A percentile compares a stretch with the other conserved stretches of the same genome.
Conservation (phyloP, 2,888 invertebrate species). For the Chironomus tentans region DNA sequence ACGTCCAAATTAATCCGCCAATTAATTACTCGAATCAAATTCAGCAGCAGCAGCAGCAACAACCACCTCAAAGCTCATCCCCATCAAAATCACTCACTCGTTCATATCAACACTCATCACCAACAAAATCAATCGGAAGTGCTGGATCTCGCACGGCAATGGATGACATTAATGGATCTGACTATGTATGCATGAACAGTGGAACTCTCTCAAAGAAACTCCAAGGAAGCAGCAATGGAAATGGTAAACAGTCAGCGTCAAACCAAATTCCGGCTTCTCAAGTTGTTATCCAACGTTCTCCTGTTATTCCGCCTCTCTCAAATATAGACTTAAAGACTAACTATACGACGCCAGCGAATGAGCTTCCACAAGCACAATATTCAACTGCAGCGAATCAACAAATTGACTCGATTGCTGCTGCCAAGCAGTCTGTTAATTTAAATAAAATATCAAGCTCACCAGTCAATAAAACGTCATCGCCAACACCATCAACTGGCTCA, state of each 20-base stretch:
- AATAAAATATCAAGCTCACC: conserved; percentile 34
- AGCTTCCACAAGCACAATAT: conserved; percentile 40
- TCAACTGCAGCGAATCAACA: conserved; percentile 40
- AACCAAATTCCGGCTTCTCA: conserved; percentile 6
- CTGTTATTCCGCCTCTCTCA: conserved; percentile 30
- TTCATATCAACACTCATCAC: conserved; percentile 11
- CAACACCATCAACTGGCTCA: conserved; percentile 57
- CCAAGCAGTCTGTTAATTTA: conserved; percentile 34
- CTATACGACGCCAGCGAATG: conserved; percentile 40
- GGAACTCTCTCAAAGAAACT: conserved; percentile 38
- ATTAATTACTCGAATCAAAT: conserved; percentile 8
- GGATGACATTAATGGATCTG: conserved; percentile 67
- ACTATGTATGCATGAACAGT: conserved; percentile 81
- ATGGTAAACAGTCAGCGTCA: conserved; percentile 5
- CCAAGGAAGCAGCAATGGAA: conserved; percentile 27
- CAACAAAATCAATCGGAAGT: conserved; percentile 30
- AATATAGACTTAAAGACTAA: conserved; percentile 41
- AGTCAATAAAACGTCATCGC: conserved; percentile 47
- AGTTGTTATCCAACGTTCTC: conserved; percentile 3
- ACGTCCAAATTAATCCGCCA: conserved; percentile 17
- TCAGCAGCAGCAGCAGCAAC: not conserved
- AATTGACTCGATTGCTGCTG: conserved; percentile 41
- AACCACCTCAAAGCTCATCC: conserved; percentile 2
- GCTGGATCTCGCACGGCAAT: conserved; percentile 45
- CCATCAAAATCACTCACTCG: conserved; percentile 27